Base-by-base conservation (phyloP, 1,140 invertebrate genomes). In the Orius insidiosus region DNA sequence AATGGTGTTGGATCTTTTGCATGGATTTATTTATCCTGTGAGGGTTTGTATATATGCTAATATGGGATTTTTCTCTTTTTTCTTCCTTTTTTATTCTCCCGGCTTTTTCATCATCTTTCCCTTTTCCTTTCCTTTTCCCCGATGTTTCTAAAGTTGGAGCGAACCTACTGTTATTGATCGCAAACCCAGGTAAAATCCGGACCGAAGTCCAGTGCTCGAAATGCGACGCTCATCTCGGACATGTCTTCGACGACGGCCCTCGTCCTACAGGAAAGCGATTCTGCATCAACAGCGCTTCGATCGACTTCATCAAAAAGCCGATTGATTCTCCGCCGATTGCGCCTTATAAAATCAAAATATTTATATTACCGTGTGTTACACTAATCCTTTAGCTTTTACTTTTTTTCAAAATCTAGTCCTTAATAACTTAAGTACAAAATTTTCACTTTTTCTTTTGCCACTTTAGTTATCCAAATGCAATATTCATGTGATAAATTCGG, bases 191-290 rank as follows among this genome's bases (percentile, higher is more conserved):
- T 72, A 73, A 85, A 68, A 75, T 51, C 53, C 77, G 83, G 65
- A 85, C 81, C 53, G 83, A 86, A 65, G 82, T 85, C 61, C 75
- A 76, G 53, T 96, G 90, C 62, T 75, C 85, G 42, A 74, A 85
- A 57, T 98, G 94, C 68, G 76, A 77, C 46, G 80, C 90, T 47
- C 94, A 98, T 68, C 73, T 98, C 55, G 94, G 94, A 10, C 94
- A 98, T 62, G 87, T 98, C 31, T 98, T 98, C 67, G 85, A 94
- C 59, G 94, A 98, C 63, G 94, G 94, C 53, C 94, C 94, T 3
- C 78, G 81, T 53, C 88, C 90, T 32, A 93, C 84, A 11, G 78
- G 81, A 56, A 85, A 93, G 62, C 74, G 94, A 32, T 98, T 92
- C 71, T 98, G 94, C 69, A 90, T 95, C 64, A 95, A 95, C 62